phyloP scores from a whole-genome alignment of 2,888 invertebrate genomes.

The Caenorhabditis virilis region DNA sequence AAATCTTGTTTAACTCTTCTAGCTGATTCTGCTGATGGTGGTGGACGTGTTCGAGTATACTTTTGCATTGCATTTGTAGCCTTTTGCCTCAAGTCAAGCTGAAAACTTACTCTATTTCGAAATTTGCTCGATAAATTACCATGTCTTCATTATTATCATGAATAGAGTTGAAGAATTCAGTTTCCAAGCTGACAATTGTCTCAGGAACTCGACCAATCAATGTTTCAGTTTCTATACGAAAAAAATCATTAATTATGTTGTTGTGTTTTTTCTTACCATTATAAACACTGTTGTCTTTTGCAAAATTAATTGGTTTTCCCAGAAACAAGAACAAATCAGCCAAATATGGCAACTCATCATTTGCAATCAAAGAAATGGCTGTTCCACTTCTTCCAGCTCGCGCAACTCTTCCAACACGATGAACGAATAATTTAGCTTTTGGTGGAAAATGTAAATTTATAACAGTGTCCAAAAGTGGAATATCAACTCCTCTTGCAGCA shows the following conservation, averaged over 20 bases:
- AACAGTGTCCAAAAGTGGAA: constrained; percentile 84
- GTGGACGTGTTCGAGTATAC: constrained; percentile 84
- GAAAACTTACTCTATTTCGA: constrained; percentile 10
- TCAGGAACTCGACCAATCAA: constrained; percentile 83
- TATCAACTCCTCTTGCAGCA: constrained; percentile 95
- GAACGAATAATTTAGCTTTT: constrained; percentile 94
- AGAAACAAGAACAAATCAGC: constrained; percentile 93
- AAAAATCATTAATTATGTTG: constrained; percentile 1
- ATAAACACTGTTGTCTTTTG: constrained; percentile 45
- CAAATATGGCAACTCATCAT: constrained; percentile 89
- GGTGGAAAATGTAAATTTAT: constrained; percentile 97
- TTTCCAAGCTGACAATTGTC: constrained; percentile 81
- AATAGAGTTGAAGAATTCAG: constrained; percentile 79
- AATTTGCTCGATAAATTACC: constrained; percentile 9
- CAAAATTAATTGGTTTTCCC: constrained; percentile 77
- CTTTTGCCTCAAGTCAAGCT: constrained; percentile 78
- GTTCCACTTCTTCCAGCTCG: constrained; percentile 74
- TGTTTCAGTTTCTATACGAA: constrained; percentile 49
- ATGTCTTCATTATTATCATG: constrained; percentile 75
- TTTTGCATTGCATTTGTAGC: constrained; percentile 88
- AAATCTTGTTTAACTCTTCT: constrained; percentile 78
- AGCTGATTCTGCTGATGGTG: constrained; percentile 87
- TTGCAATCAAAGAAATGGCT: constrained; percentile 86
- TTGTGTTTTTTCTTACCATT: constrained; percentile 37
- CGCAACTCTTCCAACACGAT: constrained; percentile 84